Conservation (phyloP, 2,797 vertebrate genomes). For the Scomberomorus guttatus region DNA sequence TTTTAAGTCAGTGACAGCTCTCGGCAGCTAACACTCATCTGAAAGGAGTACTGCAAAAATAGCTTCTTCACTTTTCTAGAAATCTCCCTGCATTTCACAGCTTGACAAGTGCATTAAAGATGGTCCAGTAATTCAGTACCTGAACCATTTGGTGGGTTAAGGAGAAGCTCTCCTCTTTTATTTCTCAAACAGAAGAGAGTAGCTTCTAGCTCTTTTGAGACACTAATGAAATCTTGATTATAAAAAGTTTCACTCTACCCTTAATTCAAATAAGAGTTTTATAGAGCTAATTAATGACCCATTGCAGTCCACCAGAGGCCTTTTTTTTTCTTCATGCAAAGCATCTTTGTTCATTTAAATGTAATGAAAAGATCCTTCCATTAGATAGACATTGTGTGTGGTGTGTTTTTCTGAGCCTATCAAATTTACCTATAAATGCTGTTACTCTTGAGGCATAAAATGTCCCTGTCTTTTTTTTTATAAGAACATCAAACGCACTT, state of each 20-base stretch:
- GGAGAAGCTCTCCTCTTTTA: slow-evolving; percentile 41
- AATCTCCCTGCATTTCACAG: slow-evolving; percentile 46
- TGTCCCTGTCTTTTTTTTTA: slow-evolving; percentile 7
- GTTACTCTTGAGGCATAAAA: slow-evolving; percentile 20
- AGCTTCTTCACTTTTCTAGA: slow-evolving; percentile 43
- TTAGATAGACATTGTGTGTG: slow-evolving; percentile 20
- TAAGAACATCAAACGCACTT: background rate
- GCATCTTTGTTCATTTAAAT: slow-evolving; percentile 63
- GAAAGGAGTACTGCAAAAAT: slow-evolving; percentile 60
- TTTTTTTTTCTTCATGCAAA: slow-evolving; percentile 53
- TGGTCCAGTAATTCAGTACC: slow-evolving; percentile 49
- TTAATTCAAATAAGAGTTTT: slow-evolving; percentile 62
- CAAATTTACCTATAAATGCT: slow-evolving; percentile 23
- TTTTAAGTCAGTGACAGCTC: slow-evolving; percentile 67
- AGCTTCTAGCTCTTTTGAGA: slow-evolving; percentile 46
- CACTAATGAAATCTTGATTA: slow-evolving; percentile 52
- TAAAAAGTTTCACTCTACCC: slow-evolving; percentile 49
- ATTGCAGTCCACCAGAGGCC: slow-evolving; percentile 46
- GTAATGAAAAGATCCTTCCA: slow-evolving; percentile 54
- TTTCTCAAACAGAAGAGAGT: slow-evolving; percentile 46
- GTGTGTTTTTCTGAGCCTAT: slow-evolving; percentile 12
- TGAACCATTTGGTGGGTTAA: slow-evolving; percentile 56
- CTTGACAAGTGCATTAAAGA: slow-evolving; percentile 50
- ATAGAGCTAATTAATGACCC: slow-evolving; percentile 64
- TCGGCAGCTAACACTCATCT: slow-evolving; percentile 54